Conservation (phyloP, 2,888 invertebrate genomes). For the Metalampra italica region DNA sequence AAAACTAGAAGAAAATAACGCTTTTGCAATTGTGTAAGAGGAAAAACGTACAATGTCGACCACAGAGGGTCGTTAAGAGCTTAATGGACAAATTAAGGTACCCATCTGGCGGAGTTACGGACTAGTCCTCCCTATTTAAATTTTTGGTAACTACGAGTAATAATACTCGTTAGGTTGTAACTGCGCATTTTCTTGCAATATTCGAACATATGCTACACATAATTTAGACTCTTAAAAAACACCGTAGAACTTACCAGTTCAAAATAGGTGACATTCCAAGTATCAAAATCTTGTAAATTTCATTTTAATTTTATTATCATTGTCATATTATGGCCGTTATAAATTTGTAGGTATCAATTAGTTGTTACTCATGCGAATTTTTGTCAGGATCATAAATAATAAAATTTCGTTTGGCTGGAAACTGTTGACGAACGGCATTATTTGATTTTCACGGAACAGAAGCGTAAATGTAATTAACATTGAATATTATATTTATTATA, state of each 20-base stretch:
- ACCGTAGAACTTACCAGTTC: no score
- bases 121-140: neutral
- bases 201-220: no score
- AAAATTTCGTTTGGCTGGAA: conserved; percentile 23
- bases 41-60: neutral
- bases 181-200: neutral
- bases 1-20: no score
- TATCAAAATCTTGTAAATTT: no score
- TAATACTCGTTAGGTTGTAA: neutral
- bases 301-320: no score
- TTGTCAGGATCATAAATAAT: conserved; percentile 28
- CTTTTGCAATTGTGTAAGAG: neutral
- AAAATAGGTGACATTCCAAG: no score
- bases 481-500: neutral
- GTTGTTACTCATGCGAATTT: conserved; percentile 26
- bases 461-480: conserved; percentile 10
- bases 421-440: conserved; percentile 18
- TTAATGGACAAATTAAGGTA: neutral
- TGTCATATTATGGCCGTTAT: neutral
- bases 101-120: neutral
- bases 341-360: conserved; percentile 28
- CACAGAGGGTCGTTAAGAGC: neutral
- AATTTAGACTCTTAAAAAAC: no score
- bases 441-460: conserved; percentile 21
- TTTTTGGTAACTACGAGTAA: neutral